Percentiles rank a stretch among this genome's conserved stretches.
phyloP scores from a whole-genome alignment of 2,113 vertebrate species.

The Sceloporus tristichus region DNA sequence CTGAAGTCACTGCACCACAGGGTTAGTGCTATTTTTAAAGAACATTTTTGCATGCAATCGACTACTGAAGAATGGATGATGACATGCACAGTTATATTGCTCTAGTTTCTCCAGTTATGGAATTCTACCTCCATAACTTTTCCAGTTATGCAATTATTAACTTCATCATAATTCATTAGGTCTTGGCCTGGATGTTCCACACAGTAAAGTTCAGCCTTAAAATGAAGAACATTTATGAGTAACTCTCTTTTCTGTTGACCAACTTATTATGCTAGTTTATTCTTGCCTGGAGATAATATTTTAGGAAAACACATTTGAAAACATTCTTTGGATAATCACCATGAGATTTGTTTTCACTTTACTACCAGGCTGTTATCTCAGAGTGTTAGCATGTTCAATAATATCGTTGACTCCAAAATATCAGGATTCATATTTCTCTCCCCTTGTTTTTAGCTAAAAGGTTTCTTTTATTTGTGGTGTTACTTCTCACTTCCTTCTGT shows the following conservation, averaged over 20 bases:
- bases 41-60: not conserved
- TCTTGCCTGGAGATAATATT: not conserved
- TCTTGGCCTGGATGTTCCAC: not conserved
- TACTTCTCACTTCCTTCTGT: slow-evolving; percentile 40
- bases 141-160: not conserved
- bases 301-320: not conserved
- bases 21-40: not conserved
- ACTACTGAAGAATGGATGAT: not conserved
- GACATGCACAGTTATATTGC: not conserved
- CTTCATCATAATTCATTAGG: not conserved
- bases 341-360: slow-evolving; percentile 26
- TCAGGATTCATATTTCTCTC: slow-evolving; percentile 16
- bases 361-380: slow-evolving; percentile 13
- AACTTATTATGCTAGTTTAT: not conserved
- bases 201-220: not conserved
- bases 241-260: not conserved
- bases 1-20: not conserved
- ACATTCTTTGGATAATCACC: not conserved
- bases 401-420: slow-evolving; percentile 28
- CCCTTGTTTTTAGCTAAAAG: not conserved
- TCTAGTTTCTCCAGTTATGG: not conserved
- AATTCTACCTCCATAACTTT: not conserved
- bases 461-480: slow-evolving; percentile 23
- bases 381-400: slow-evolving; percentile 35
- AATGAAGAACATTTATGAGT: not conserved